Evolutionary conservation across 1,140 invertebrate species (phyloP).

Genomic region (Lordiphosa stackelbergi): DNA sequence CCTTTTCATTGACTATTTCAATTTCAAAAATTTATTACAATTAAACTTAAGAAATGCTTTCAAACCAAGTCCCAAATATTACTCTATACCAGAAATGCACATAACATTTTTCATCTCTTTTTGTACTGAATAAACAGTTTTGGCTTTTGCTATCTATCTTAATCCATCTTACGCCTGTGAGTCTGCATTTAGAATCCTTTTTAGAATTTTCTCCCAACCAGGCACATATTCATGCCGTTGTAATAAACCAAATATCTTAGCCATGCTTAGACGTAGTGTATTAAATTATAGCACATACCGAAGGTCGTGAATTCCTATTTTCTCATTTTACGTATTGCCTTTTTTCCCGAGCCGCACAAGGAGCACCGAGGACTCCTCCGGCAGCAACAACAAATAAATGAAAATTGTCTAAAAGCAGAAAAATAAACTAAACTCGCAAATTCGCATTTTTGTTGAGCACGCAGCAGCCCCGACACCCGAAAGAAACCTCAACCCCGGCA

Average conservation of each 20-base stretch:
- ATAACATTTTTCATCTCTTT: no score
- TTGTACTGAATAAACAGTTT: no score
- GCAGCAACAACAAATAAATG: constrained; percentile 63
- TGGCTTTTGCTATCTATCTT: no score
- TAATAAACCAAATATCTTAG: constrained; percentile 41
- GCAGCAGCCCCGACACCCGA: constrained; percentile 47
- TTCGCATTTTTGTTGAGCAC: constrained; percentile 73
- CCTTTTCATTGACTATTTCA: no score
- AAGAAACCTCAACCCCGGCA: constrained; percentile 25
- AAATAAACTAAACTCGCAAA: constrained; percentile 76
- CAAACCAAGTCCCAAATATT: no score
- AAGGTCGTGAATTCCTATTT: constrained; percentile 74
- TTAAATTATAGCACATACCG: constrained; percentile 73
- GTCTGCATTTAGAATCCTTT: no score
- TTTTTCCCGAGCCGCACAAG: constrained; percentile 27
- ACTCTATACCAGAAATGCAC: no score
- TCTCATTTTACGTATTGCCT: constrained; percentile 71
- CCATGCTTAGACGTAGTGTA: constrained; percentile 52
- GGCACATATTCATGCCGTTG: constrained; percentile 3
- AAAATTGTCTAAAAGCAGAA: constrained; percentile 75
- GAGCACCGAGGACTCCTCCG: constrained; percentile 1
- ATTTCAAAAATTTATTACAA: no score
- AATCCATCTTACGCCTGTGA: no score
- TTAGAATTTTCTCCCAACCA: no score
- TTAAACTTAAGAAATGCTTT: no score